Evolutionary conservation across 2,797 vertebrate genomes (phyloP), one percentile per base, ranked within the genome.

Genomic region (Onychomys arenicola): DNA sequence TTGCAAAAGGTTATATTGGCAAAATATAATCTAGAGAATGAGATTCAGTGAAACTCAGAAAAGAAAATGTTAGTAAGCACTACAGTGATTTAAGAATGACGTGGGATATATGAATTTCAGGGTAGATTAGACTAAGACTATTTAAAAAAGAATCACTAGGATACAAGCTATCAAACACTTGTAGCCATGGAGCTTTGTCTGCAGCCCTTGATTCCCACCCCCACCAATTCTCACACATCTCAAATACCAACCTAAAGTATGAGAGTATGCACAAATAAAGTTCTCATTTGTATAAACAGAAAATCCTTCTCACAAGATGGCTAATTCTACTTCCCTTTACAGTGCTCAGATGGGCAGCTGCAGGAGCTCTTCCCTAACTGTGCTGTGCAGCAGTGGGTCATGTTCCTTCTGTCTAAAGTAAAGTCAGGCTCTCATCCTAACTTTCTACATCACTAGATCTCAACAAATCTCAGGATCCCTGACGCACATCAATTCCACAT

Each of bases 401-500:
- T 75, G 89, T 90, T 76, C 27, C 63, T 92, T 78, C 49, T 88
- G 12, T 69, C 40, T 61, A 75, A 86, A 67, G 69, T 95, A 49
- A 83, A 37, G 61, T 88, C 43, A 88, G 65, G 32, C 7, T 81
- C 43, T 90, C 4, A 77, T 55, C 0, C 29, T 63, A 43, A 76
- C 77, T 63, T 93, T 83, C 21, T 55, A 52, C 46, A 84, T 40
- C 85, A 13, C 43, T 49, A 37, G 2, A 88, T 25, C 21, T 91
- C 80, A 34, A 96, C 65, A 94, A 90, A 90, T 63, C 49, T 87
- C 77, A 78, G 80, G 40, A 61, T 37, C 65, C 57, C 40, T 49
- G 84, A 90, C 49, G 34, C 6, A 61, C 90, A 61, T 91, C 55
- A 89, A 78, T 87, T 90, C 37, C 73, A 89, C 63, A 93, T 19